Conservation (phyloP, 2,797 vertebrate species). For the Columba guinea region DNA sequence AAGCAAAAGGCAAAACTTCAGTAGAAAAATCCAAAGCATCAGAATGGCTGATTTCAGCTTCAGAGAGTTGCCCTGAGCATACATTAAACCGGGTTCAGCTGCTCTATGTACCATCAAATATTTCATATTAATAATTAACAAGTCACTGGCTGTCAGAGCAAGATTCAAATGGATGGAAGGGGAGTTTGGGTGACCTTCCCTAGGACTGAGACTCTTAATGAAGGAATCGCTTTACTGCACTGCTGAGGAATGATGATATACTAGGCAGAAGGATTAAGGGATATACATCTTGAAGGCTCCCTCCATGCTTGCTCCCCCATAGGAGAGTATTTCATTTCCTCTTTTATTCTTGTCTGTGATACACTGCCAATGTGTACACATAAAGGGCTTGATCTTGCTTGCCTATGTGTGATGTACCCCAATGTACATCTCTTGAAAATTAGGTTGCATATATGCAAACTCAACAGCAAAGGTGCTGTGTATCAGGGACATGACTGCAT, state of each 20-base stretch:
- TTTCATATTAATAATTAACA: constrained; percentile 78
- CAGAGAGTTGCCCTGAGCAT: constrained; percentile 44
- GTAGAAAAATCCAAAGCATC: constrained; percentile 57
- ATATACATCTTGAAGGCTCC: constrained; percentile 9
- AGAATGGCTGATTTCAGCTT: constrained; percentile 62
- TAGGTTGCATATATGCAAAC: constrained; percentile 19
- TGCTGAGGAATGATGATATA: constrained; percentile 41
- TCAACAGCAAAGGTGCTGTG: not conserved
- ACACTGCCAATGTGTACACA: not conserved
- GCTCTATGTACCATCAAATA: constrained; percentile 66
- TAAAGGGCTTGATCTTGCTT: not conserved
- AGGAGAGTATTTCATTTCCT: constrained; percentile 42
- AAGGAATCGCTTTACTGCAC: constrained; percentile 47
- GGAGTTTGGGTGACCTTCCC: constrained; percentile 68
- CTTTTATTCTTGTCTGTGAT: constrained; percentile 46
- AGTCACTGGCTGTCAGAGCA: constrained; percentile 61
- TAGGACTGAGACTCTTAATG: constrained; percentile 64
- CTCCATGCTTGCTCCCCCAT: not conserved
- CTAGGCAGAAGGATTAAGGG: constrained; percentile 44
- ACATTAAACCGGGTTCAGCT: constrained; percentile 65
- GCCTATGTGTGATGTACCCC: not conserved
- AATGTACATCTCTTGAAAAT: constrained; percentile 2
- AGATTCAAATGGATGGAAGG: constrained; percentile 70
- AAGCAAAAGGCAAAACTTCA: constrained; percentile 64
- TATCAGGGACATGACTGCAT: constrained; percentile 1